Percentiles rank a stretch among this genome's conserved stretches.
Evolutionary conservation across 2,888 invertebrate genomes (phyloP).

Genomic region (Drosophila paranaensis): DNA sequence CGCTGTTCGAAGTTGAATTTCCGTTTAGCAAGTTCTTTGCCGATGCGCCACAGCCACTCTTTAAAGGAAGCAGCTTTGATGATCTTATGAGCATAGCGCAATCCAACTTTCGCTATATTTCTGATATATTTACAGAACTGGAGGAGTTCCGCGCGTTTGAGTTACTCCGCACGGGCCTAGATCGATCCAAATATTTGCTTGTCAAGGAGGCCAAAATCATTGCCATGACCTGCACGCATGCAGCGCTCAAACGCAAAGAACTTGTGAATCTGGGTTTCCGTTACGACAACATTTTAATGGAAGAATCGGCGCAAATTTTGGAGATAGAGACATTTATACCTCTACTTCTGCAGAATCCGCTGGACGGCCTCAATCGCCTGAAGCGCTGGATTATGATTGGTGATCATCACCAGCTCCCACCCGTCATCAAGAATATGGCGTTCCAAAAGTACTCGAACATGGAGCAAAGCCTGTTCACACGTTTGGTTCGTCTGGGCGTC

Average conservation of each 20-base stretch:
- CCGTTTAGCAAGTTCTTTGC: slow-evolving; percentile 97
- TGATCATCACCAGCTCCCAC: slow-evolving; percentile 99
- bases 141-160: slow-evolving; percentile 99
- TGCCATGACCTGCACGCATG: slow-evolving; percentile 99
- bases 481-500: slow-evolving; percentile 97
- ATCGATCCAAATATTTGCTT: slow-evolving; percentile 97
- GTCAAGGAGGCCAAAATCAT: slow-evolving; percentile 99
- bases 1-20: slow-evolving; percentile 90
- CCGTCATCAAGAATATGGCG: slow-evolving; percentile 99
- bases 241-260: slow-evolving; percentile 97
- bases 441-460: slow-evolving; percentile 99
- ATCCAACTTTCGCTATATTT: slow-evolving; percentile 97
- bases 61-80: slow-evolving; percentile 90
- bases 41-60: slow-evolving; percentile 96
- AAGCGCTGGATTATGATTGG: slow-evolving; percentile 99
- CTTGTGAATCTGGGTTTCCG: slow-evolving; percentile 97
- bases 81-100: slow-evolving; percentile 95
- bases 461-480: slow-evolving; percentile 99
- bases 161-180: slow-evolving; percentile 96
- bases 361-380: slow-evolving; percentile 96
- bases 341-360: slow-evolving; percentile 98
- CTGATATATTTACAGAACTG: slow-evolving; percentile 97
- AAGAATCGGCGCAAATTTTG: slow-evolving; percentile 99
- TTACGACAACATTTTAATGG: slow-evolving; percentile 99
- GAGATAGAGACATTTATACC: slow-evolving; percentile 99